A percentile compares a stretch with the other conserved stretches of the same genome.
Evolutionary conservation across 2,888 invertebrate genomes (phyloP).

Genomic region (Norana najaformis): DNA sequence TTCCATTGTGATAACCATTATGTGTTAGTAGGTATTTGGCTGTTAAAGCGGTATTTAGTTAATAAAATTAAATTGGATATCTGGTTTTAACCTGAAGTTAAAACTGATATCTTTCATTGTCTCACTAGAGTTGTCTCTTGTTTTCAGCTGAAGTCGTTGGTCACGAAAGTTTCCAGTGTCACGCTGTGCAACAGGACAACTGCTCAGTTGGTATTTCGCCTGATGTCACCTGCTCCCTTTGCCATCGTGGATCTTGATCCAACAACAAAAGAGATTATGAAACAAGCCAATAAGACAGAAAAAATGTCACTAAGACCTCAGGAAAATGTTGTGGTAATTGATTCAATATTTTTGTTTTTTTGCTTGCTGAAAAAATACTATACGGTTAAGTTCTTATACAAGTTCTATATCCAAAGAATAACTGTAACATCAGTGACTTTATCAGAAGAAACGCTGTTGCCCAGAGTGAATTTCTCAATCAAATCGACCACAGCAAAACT

Average conservation of each 20-base stretch:
- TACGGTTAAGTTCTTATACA: no score
- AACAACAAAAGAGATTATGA: slow-evolving; percentile 44
- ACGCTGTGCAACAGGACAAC: slow-evolving; percentile 56
- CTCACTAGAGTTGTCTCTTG: background rate
- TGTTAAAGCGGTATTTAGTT: background rate
- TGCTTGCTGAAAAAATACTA: background rate
- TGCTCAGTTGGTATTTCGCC: slow-evolving; percentile 54
- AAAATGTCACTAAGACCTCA: slow-evolving; percentile 52
- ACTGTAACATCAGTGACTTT: background rate
- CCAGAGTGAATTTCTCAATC: no score
- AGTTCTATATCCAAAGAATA: background rate
- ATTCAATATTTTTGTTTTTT: background rate
- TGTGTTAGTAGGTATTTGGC: background rate
- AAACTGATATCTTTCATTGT: background rate
- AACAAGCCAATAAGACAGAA: slow-evolving; percentile 47
- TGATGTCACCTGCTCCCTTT: slow-evolving; percentile 53
- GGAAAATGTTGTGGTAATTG: slow-evolving; percentile 53
- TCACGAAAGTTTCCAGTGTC: slow-evolving; percentile 48
- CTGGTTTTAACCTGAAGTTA: background rate
- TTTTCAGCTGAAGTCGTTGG: slow-evolving; percentile 49
- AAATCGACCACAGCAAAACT: no score
- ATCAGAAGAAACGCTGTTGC: no score
- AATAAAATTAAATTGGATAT: background rate
- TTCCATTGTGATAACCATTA: no score
- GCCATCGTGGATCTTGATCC: slow-evolving; percentile 52